phyloP scores from a whole-genome alignment of 2,797 vertebrate genomes.

The Rhinichthys osculus region DNA sequence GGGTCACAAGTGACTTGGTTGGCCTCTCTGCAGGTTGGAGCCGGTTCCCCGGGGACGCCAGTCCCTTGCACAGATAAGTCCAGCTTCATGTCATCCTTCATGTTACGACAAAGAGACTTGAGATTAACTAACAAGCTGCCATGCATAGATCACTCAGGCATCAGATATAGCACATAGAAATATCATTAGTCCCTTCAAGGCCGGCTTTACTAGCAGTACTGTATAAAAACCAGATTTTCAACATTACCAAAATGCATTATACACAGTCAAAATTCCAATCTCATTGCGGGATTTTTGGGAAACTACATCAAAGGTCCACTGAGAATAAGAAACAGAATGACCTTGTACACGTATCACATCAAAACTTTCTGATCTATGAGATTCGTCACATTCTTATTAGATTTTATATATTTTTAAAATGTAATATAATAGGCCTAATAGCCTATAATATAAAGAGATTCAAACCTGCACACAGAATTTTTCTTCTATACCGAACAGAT shows the following conservation, averaged over 20 bases:
- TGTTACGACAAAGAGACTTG: constrained; percentile 57
- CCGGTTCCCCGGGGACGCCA: constrained; percentile 75
- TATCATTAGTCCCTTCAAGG: constrained; percentile 44
- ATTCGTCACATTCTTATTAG: neutral
- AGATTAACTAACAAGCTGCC: constrained; percentile 48
- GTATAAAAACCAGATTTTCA: neutral
- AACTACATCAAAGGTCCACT: constrained; percentile 9
- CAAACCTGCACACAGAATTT: constrained; percentile 4
- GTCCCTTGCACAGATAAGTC: constrained; percentile 65
- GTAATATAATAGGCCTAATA: neutral
- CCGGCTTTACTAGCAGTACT: constrained; percentile 22
- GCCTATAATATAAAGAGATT: neutral
- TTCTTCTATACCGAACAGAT: neutral
- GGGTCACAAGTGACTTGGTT: constrained; percentile 79
- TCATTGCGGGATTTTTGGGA: constrained; percentile 15
- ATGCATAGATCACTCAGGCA: constrained; percentile 41
- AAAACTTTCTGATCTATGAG: neutral
- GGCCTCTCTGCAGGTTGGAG: constrained; percentile 76
- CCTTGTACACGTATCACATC: neutral
- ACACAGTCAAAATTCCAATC: constrained; percentile 6
- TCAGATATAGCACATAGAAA: constrained; percentile 30
- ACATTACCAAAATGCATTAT: constrained; percentile 7
- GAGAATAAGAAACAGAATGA: constrained; percentile 39
- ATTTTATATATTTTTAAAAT: neutral
- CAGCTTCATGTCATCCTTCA: constrained; percentile 73